Evolutionary conservation across 2,888 invertebrate genomes (phyloP).

Genomic region (Anthrax anthrax): DNA sequence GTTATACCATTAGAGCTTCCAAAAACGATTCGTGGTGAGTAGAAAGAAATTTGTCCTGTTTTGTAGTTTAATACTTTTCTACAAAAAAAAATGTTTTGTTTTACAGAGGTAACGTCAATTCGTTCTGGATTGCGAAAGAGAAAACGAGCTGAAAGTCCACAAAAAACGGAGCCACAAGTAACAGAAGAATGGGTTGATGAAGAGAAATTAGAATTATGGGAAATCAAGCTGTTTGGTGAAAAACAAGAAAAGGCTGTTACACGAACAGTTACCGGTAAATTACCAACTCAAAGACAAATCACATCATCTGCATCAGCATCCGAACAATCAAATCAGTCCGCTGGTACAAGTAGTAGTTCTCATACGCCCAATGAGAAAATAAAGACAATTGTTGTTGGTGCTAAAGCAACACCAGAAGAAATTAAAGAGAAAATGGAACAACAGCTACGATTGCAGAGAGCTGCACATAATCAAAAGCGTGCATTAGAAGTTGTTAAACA

Average conservation of each 20-base stretch:
- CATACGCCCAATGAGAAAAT: constrained; percentile 15
- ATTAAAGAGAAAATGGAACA: constrained; percentile 85
- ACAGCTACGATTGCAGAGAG: constrained; percentile 72
- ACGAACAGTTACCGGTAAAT: constrained; percentile 56
- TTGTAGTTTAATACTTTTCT: background rate
- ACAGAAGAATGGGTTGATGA: constrained; percentile 94
- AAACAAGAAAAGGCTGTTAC: constrained; percentile 62
- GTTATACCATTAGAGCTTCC: constrained; percentile 89
- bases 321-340: constrained; percentile 16
- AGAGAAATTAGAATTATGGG: constrained; percentile 90
- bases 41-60: background rate
- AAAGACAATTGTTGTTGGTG: constrained; percentile 30
- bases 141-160: constrained; percentile 85
- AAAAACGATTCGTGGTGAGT: constrained; percentile 67
- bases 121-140: constrained; percentile 85
- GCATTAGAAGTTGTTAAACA: constrained; percentile 46
- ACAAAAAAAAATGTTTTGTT: background rate
- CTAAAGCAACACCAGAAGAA: constrained; percentile 53
- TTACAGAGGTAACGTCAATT: constrained; percentile 79
- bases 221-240: constrained; percentile 86
- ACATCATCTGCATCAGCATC: constrained; percentile 12
- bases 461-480: constrained; percentile 79
- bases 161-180: constrained; percentile 87
- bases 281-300: constrained; percentile 32
- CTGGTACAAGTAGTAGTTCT: constrained; percentile 13